phyloP scores from a whole-genome alignment of 2,113 vertebrate genomes.

The Colistium nudipinnis region DNA sequence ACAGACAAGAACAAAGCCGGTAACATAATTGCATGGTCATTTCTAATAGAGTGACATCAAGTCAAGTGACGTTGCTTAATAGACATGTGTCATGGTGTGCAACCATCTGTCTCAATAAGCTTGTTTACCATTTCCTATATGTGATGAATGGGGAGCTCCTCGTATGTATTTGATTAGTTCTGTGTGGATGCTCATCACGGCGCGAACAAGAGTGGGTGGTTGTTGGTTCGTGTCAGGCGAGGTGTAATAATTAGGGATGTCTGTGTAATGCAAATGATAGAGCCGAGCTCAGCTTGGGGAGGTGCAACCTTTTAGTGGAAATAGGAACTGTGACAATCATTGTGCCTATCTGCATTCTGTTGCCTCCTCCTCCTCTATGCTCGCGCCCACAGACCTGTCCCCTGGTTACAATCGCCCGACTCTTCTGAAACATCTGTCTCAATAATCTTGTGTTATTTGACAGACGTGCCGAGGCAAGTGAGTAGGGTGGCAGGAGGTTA shows the following conservation, averaged over 20 bases:
- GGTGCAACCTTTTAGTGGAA: conserved; percentile 44
- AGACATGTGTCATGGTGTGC: background rate
- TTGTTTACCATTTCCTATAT: background rate
- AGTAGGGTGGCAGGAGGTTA: conserved; percentile 45
- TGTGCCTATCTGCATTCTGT: conserved; percentile 9
- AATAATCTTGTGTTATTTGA: conserved; percentile 40
- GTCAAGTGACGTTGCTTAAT: background rate
- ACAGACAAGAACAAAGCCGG: background rate
- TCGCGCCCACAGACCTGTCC: conserved; percentile 6
- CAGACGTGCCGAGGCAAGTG: conserved; percentile 46
- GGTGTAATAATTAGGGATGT: conserved; percentile 32
- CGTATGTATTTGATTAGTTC: conserved; percentile 8
- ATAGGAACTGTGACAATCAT: conserved; percentile 38
- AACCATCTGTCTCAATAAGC: conserved; percentile 18
- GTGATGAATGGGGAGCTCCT: background rate
- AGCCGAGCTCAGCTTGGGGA: conserved; percentile 17
- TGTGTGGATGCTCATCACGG: conserved; percentile 11
- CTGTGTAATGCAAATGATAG: conserved; percentile 57
- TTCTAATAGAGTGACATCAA: background rate
- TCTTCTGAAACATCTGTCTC: conserved; percentile 60
- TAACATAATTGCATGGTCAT: background rate
- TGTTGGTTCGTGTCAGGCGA: conserved; percentile 30
- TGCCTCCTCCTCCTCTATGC: conserved; percentile 24
- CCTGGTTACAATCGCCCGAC: conserved; percentile 29
- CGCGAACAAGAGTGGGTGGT: conserved; percentile 26